Percentiles rank a stretch among this genome's conserved stretches.
phyloP scores from a whole-genome alignment of 2,888 invertebrate species.

The Acanthopleura granulata region DNA sequence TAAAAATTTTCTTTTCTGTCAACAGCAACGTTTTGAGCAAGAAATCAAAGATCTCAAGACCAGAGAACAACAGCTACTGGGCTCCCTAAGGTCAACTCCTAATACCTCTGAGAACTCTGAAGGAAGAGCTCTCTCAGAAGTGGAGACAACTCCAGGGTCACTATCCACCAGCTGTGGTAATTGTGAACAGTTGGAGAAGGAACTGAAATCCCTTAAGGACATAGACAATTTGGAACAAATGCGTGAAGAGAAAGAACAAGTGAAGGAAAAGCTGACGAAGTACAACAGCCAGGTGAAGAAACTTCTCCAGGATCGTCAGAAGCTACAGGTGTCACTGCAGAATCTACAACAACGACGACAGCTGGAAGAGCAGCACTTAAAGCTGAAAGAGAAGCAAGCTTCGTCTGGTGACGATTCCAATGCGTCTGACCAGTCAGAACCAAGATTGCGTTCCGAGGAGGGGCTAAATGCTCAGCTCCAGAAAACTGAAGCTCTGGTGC shows the following conservation, averaged over 20 bases:
- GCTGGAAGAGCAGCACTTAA: not conserved
- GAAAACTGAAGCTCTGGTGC: conserved; percentile 20
- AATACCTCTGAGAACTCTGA: not conserved
- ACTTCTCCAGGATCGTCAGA: not conserved
- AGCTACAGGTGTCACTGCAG: not conserved
- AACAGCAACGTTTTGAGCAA: conserved; percentile 34
- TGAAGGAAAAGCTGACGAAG: conserved; percentile 22
- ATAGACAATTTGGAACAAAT: conserved; percentile 30
- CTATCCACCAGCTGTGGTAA: not conserved
- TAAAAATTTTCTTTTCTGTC: no score
- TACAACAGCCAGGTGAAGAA: conserved; percentile 11
- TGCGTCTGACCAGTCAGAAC: not conserved
- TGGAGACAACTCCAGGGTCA: not conserved
- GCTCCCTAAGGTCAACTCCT: conserved; percentile 3
- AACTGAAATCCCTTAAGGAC: not conserved
- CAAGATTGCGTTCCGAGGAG: not conserved
- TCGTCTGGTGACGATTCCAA: not conserved
- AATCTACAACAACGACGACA: conserved; percentile 10
- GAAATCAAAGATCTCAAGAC: conserved; percentile 38
- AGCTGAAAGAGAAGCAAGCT: not conserved
- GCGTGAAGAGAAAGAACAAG: conserved; percentile 30
- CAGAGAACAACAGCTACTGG: conserved; percentile 33
- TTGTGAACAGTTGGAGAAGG: not conserved
- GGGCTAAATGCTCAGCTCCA: not conserved
- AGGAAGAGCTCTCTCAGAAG: conserved; percentile 2